Evolutionary conservation across 2,113 vertebrate species (phyloP).

Genomic region (Alaudala cheleensis): DNA sequence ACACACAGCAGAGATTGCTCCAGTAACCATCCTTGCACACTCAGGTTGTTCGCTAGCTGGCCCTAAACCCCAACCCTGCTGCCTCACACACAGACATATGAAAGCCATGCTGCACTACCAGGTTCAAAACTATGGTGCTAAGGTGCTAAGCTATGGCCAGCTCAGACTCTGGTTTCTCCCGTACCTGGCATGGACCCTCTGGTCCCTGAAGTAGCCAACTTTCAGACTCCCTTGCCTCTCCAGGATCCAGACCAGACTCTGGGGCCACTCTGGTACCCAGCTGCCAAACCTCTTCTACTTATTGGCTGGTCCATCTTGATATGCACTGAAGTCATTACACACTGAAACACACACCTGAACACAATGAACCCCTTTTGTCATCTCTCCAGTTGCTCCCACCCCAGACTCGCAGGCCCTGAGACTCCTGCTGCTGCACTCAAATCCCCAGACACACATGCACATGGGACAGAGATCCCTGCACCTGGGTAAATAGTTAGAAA

Average conservation of each 20-base stretch:
- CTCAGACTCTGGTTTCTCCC: background rate
- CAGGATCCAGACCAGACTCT: background rate
- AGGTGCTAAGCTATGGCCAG: background rate
- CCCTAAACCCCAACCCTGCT: background rate
- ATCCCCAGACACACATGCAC: fast-evolving
- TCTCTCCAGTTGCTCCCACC: background rate
- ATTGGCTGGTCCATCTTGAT: background rate
- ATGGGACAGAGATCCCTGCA: background rate
- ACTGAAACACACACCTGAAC: background rate
- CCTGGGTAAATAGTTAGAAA: background rate
- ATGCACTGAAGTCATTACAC: background rate
- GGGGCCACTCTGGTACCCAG: fast-evolving
- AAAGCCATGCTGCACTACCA: background rate
- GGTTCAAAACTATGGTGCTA: background rate
- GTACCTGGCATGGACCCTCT: background rate
- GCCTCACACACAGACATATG: fast-evolving
- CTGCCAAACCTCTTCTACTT: background rate
- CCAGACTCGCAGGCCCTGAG: background rate
- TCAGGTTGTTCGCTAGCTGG: background rate
- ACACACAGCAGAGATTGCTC: background rate
- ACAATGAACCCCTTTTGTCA: background rate
- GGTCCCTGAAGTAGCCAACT: background rate
- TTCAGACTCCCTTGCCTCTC: background rate
- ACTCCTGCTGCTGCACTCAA: background rate
- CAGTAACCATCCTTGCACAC: background rate